Evolutionary conservation across 1,140 invertebrate species (phyloP).

Genomic region (Drosophila sucinea): DNA sequence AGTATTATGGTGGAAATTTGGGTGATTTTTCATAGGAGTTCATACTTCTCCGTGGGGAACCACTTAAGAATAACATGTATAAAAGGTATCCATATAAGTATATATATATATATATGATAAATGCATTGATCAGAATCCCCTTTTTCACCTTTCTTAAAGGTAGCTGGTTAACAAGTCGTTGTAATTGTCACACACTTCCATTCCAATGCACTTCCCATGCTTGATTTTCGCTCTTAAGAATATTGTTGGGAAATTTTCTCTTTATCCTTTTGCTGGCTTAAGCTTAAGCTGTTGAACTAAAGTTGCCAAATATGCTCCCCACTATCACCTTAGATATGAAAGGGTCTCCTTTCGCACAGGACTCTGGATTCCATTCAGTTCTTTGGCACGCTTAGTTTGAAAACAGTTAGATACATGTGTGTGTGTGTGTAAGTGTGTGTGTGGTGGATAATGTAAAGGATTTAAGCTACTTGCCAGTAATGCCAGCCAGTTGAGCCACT

Average conservation of each 20-base stretch:
- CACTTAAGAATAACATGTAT: too few species aligned
- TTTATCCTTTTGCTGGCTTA: constrained; percentile 9
- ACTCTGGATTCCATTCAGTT: constrained; percentile 9
- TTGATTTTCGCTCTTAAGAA: constrained; percentile 38
- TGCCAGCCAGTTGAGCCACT: constrained; percentile 43
- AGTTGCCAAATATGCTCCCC: neutral
- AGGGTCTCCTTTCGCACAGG: neutral
- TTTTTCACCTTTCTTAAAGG: too few species aligned
- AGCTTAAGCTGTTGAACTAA: constrained; percentile 19
- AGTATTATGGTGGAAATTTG: too few species aligned
- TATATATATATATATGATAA: neutral
- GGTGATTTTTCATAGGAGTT: too few species aligned
- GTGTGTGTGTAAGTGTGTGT: constrained; percentile 22
- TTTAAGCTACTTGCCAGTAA: constrained; percentile 69
- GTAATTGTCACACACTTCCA: neutral
- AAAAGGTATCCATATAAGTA: too few species aligned
- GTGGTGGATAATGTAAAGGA: constrained; percentile 62
- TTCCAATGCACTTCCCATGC: constrained; percentile 41
- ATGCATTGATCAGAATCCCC: too few species aligned
- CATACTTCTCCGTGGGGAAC: too few species aligned
- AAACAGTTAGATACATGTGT: constrained; percentile 40
- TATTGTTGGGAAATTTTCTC: constrained; percentile 46
- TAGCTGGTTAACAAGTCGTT: constrained; percentile 24
- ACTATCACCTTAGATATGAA: neutral
- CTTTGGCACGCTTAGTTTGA: constrained; percentile 46